Conservation (phyloP, 1,140 invertebrate genomes). For the Drosophila dunni region DNA sequence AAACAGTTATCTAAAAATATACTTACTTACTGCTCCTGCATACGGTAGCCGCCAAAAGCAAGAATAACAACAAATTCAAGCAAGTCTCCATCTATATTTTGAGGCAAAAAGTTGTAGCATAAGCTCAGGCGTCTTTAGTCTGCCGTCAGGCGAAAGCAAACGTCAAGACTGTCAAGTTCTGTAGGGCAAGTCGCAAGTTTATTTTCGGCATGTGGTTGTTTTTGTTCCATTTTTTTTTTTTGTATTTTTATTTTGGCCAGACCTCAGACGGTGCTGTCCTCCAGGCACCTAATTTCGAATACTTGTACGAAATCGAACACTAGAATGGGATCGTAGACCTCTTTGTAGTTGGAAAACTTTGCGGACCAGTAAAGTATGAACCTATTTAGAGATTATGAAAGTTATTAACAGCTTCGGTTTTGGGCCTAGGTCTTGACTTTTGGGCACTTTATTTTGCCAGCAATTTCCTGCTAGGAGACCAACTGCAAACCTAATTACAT, state of each 20-base stretch:
- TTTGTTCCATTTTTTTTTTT: background rate
- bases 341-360: background rate
- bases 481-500: slow-evolving; percentile 53
- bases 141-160: slow-evolving; percentile 26
- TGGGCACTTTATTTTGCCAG: slow-evolving; percentile 44
- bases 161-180: slow-evolving; percentile 60
- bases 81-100: slow-evolving; percentile 9
- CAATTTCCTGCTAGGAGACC: slow-evolving; percentile 61
- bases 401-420: slow-evolving; percentile 14
- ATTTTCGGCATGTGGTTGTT: slow-evolving; percentile 34
- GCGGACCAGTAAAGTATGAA: background rate
- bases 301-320: background rate
- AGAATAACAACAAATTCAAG: background rate
- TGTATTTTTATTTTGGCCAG: slow-evolving; percentile 9
- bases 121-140: slow-evolving; percentile 55
- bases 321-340: background rate
- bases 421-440: slow-evolving; percentile 9
- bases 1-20: slow-evolving; percentile 30
- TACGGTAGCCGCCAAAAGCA: background rate
- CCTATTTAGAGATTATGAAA: slow-evolving; percentile 21
- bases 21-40: slow-evolving; percentile 5
- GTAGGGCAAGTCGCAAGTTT: slow-evolving; percentile 43
- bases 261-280: slow-evolving; percentile 46
- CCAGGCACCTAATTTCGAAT: slow-evolving; percentile 27
- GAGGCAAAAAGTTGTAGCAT: slow-evolving; percentile 60